phyloP scores from a whole-genome alignment of 2,888 invertebrate species.

The Amphipyra berbera region DNA sequence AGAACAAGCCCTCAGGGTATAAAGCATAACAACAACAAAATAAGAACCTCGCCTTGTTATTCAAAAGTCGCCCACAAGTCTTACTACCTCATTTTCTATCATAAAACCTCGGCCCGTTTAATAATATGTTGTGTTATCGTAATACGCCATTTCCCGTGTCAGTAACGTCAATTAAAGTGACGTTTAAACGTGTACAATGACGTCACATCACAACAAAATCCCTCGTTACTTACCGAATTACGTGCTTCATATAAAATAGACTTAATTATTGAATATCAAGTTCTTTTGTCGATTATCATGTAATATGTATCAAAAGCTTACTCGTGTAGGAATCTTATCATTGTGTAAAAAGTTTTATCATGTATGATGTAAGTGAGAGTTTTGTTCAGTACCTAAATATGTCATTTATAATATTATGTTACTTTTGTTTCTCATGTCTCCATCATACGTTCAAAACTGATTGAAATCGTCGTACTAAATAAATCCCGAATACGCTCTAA shows the following conservation, averaged over 20 bases:
- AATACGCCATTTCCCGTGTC: constrained; percentile 55
- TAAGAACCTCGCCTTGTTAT: constrained; percentile 17
- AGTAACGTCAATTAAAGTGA: constrained; percentile 68
- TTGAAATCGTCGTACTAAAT: constrained; percentile 47
- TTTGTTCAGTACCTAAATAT: constrained; percentile 24
- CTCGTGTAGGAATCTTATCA: constrained; percentile 11
- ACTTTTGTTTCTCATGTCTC: constrained; percentile 3
- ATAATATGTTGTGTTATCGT: constrained; percentile 49
- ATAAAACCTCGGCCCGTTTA: constrained; percentile 39
- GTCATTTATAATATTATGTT: constrained; percentile 10
- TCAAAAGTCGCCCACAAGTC: constrained; percentile 1
- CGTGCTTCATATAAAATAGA: constrained; percentile 17
- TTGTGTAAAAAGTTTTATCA: constrained; percentile 14
- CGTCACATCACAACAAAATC: constrained; percentile 52
- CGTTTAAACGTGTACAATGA: constrained; percentile 56
- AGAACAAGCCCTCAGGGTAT: constrained; percentile 17
- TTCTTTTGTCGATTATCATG: neutral
- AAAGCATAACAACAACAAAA: constrained; percentile 14
- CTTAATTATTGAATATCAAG: constrained; percentile 36
- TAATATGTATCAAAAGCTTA: constrained; percentile 18
- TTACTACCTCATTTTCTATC: constrained; percentile 43
- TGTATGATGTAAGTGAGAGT: constrained; percentile 13
- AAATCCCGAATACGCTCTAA: constrained; percentile 43
- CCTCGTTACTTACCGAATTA: constrained; percentile 47
- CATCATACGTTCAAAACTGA: constrained; percentile 1